phyloP scores from a whole-genome alignment of 2,113 vertebrate species.

The Apteryx mantelli region DNA sequence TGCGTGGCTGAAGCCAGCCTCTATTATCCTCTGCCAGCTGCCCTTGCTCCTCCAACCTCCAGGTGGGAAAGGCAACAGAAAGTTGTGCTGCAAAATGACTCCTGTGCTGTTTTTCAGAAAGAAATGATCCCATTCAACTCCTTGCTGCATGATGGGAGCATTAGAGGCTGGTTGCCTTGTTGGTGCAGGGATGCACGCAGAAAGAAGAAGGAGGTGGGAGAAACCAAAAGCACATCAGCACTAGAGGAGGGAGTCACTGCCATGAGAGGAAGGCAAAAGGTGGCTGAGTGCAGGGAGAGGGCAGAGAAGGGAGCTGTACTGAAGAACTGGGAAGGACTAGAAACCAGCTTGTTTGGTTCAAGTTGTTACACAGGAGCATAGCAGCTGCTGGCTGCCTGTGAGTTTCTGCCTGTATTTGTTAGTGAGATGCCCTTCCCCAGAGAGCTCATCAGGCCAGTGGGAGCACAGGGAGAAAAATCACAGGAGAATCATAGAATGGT shows the following conservation, averaged over 20 bases:
- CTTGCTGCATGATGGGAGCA: neutral
- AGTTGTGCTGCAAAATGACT: neutral
- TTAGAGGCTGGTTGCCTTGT: no score
- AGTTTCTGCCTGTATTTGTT: neutral
- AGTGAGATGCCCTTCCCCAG: neutral
- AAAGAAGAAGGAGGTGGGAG: neutral
- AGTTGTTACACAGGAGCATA: neutral
- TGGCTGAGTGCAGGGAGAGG: no score
- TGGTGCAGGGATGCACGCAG: neutral
- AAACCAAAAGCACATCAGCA: neutral
- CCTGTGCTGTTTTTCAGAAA: neutral
- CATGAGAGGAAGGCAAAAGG: neutral
- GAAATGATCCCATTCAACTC: no score
- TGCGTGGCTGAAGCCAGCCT: neutral
- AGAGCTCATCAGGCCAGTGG: neutral
- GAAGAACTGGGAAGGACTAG: neutral
- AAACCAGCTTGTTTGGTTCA: neutral
- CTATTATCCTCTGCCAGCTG: neutral
- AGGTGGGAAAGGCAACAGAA: neutral
- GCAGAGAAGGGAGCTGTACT: neutral
- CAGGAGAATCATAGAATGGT: neutral
- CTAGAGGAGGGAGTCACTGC: neutral
- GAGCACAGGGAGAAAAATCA: no score
- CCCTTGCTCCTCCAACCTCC: neutral
- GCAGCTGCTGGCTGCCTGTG: neutral